Percentiles rank a stretch among this genome's conserved stretches.
These are phyloP conservation scores for Tauraco hartlaubi DNA, from an alignment of 2,797 vertebrate genomes.

Conservation along the genomic window DNA sequence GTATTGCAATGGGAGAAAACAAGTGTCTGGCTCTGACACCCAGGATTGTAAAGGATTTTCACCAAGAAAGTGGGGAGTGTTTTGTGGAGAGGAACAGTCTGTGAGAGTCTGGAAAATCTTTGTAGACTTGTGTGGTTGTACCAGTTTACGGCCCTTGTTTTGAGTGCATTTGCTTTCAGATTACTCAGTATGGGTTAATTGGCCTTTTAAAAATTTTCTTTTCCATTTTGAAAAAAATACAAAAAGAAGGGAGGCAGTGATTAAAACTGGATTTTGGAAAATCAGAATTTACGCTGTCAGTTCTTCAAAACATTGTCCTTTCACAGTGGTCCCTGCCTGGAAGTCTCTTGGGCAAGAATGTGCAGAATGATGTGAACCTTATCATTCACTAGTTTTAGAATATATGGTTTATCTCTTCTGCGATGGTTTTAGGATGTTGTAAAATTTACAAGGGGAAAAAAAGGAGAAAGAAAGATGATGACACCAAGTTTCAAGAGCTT, in stretches of 20 bases:
- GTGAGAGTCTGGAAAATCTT: background rate
- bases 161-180: slow-evolving; percentile 8
- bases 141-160: slow-evolving; percentile 4
- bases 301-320: slow-evolving; percentile 50
- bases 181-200: slow-evolving; percentile 12
- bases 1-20: background rate
- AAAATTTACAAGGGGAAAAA: slow-evolving; percentile 48
- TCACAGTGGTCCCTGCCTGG: slow-evolving; percentile 8
- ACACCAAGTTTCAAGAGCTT: slow-evolving; percentile 63
- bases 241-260: slow-evolving; percentile 1
- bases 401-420: slow-evolving; percentile 38
- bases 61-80: accelerated
- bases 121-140: background rate
- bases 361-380: background rate
- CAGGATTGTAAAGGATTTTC: background rate
- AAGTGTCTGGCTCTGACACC: background rate
- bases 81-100: background rate
- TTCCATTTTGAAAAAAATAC: slow-evolving; percentile 7
- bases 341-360: background rate
- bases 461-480: slow-evolving; percentile 45
- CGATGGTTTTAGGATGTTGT: slow-evolving; percentile 64
- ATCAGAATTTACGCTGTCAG: slow-evolving; percentile 6
- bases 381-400: background rate
- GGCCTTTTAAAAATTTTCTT: slow-evolving; percentile 43
- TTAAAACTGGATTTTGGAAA: slow-evolving; percentile 62